Base-by-base conservation (phyloP, 2,113 vertebrate genomes). In the Pomatorhinus ruficollis region DNA sequence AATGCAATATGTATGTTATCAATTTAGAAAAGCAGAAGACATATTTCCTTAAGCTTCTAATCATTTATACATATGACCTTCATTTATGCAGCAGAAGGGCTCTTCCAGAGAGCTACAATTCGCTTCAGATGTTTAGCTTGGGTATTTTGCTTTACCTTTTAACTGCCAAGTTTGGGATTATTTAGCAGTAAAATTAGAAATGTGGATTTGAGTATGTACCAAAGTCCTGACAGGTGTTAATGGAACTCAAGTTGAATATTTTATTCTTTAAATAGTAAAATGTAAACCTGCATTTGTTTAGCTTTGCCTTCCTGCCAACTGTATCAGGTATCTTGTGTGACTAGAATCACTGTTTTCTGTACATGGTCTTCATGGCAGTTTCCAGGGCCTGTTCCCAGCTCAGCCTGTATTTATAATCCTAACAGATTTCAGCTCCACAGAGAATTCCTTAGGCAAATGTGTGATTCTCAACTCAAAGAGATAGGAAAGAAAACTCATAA, bases 231-330 rank as follows among this genome's bases (percentile, higher is more conserved):
- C 94, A 96, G 95, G 93, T 97, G 96, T 97, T 97, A 97, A 97
- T 95, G 87, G 92, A 97, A 87, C 93, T 95, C 85, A 88, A 97
- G 93, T 45, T 90, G 96, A 95, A 97, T 93, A 95, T 95, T 97
- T 97, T 96, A 93, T 88, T 93, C 94, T 92, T 97, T 96, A 95
- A 97, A 95, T 94, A 96, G 94, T 92, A 94, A 97, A 97, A 95
- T 80, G 88, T 96, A 96, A 97, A 96, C 90, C 88, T 96, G 92
- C 72, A 68, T 94, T 97, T 97, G 89, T 97, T 97, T 97, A 90
- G 90, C 47, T 97, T 95, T 96, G 91, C 89, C 53, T 92, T 93
- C 61, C 69, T 96, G 94, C 87, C 96, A 97, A 35, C 83, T 80
- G 3, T 95, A 97, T 97, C 93, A 66, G 87, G 96, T 97, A 95